Conservation (phyloP, 2,113 vertebrate species). For the Penelope pileata region DNA sequence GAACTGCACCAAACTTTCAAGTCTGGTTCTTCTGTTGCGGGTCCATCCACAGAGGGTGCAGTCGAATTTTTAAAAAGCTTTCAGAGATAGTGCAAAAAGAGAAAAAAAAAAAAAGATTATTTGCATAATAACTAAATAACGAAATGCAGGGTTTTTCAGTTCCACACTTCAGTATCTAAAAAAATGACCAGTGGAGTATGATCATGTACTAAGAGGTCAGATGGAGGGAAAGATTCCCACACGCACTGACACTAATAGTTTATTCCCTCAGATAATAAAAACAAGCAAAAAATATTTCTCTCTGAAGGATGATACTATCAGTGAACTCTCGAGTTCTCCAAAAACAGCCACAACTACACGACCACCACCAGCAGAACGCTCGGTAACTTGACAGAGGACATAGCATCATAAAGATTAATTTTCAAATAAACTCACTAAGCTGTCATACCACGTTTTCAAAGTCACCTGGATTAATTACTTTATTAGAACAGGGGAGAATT, state of each 20-base stretch:
- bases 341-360: neutral
- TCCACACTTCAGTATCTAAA: neutral
- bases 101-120: neutral
- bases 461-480: neutral
- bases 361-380: neutral
- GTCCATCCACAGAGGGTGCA: neutral
- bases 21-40: neutral
- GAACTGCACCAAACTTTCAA: constrained; percentile 1
- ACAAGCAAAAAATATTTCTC: neutral
- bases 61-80: neutral
- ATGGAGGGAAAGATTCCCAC: neutral
- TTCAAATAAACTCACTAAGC: neutral
- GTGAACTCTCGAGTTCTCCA: neutral
- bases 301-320: neutral
- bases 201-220: neutral
- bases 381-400: neutral
- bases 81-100: neutral
- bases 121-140: neutral
- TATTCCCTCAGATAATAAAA: neutral
- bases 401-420: neutral
- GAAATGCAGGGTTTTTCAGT: neutral
- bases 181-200: neutral
- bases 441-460: neutral
- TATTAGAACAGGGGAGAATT: neutral
- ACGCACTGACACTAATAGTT: neutral